Evolutionary conservation across 2,888 invertebrate genomes (phyloP).

Genomic region (Chymomyza procnemis): DNA sequence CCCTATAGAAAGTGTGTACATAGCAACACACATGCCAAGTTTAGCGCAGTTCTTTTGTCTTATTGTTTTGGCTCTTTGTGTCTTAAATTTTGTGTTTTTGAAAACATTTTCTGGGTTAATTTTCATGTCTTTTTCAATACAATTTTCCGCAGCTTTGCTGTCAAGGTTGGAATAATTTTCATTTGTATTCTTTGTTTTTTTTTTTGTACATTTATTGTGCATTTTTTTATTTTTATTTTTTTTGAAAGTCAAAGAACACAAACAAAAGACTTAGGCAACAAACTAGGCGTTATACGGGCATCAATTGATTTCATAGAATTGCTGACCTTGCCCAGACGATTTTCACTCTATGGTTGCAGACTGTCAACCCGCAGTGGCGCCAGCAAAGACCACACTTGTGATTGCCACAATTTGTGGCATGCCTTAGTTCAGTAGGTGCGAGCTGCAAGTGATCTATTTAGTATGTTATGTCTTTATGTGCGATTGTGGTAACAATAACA

Average conservation of each 20-base stretch:
- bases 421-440: conserved; percentile 46
- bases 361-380: conserved; percentile 59
- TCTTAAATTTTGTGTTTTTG: background rate
- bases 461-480: conserved; percentile 66
- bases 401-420: conserved; percentile 1
- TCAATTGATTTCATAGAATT: conserved; percentile 36
- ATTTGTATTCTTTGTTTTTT: conserved; percentile 8
- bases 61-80: conserved; percentile 48
- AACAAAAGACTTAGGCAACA: conserved; percentile 58
- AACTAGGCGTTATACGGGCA: conserved; percentile 27
- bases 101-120: conserved; percentile 46
- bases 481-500: conserved; percentile 13
- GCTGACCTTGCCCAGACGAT: conserved; percentile 25
- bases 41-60: conserved; percentile 63
- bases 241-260: conserved; percentile 3
- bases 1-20: background rate
- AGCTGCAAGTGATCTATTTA: conserved; percentile 68
- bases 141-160: conserved; percentile 65
- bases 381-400: conserved; percentile 56
- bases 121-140: conserved; percentile 46
- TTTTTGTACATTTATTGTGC: background rate
- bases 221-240: background rate
- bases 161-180: conserved; percentile 76
- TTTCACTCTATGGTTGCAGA: conserved; percentile 32
- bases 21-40: conserved; percentile 9